Base-by-base conservation (phyloP, 2,888 invertebrate species). In the Xestia ashworthii region DNA sequence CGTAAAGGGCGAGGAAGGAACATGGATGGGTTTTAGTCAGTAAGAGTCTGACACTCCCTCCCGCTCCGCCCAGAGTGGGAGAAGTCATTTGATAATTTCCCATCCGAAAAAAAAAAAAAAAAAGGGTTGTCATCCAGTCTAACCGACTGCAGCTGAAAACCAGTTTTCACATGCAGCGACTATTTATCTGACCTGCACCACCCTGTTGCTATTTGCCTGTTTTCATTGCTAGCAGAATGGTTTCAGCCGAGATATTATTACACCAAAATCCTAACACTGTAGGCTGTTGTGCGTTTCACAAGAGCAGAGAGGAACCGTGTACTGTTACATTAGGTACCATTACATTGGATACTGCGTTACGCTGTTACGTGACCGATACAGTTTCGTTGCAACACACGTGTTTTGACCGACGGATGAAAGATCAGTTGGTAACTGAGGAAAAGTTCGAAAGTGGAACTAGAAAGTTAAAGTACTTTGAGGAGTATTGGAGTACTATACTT, bases 301-400 rank as follows among this genome's bases (percentile, higher is more conserved):
- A 86, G 71, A 64, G 14, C 41, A 46, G 69, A 73, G 83, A 85
- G 74, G 80, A 80, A 76, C 62, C 25, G 3, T 66, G 58, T 73
- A 22, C 50, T 64, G 65, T 82, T 86, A 79, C 77, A 84, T 80
- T 77, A 73, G 62, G 75, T 80, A 74, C 69, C 72, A 58, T 68
- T 68, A 73, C 78, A 86, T 69, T 76, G 74, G 83, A 67, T 80
- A 78, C 71, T 64, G 38, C 22, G 62, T 72, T 85, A 82, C 70
- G 65, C n/a, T 80, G 69, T 83, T 85, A 86, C 86, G 81, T 83
- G 71, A 74, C 65, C 58, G 76, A 73, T 67, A 82, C 67, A 66
- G 67, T 80, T 75, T 60, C 64, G 76, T 86, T 76, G 38, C 83
- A 76, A 82, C 78, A 87, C 55, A 58, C 46, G 25, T 22, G 32